Conservation (phyloP, 2,797 vertebrate genomes). For the Cynopterus sphinx region DNA sequence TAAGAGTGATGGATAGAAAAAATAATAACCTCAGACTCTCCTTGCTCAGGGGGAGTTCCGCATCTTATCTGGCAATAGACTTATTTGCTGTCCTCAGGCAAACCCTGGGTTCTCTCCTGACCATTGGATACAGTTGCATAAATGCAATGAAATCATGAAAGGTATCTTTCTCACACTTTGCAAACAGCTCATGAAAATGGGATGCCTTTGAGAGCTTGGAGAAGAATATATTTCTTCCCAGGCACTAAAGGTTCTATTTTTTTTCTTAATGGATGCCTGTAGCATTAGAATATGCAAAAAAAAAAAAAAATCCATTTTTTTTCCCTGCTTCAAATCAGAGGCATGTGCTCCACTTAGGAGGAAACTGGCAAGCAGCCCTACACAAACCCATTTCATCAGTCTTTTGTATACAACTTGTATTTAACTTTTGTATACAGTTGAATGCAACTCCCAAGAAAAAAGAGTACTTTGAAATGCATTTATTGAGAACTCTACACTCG, state of each 20-base stretch:
- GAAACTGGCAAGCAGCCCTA: background rate
- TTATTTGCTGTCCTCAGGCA: background rate
- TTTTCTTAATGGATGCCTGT: background rate
- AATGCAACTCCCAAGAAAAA: background rate
- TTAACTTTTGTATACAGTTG: too few relatives aligned
- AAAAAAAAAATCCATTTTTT: too few relatives aligned
- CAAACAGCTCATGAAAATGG: background rate
- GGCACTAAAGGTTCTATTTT: background rate
- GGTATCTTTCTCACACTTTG: background rate
- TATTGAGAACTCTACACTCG: conserved; percentile 26
- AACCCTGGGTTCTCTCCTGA: background rate
- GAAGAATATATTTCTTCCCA: background rate
- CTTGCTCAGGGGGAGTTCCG: background rate
- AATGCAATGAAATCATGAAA: background rate
- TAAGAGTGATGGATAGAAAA: background rate
- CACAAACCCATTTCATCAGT: background rate
- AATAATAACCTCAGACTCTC: background rate
- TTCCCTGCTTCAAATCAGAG: background rate
- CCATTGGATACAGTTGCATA: background rate
- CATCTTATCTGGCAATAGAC: background rate
- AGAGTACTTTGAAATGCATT: conserved; percentile 22
- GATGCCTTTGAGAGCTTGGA: background rate
- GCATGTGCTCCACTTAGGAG: background rate
- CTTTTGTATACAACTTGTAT: background rate
- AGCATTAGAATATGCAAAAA: background rate